Evolutionary conservation across 2,113 vertebrate genomes (phyloP).

Genomic region (Perca fluviatilis): DNA sequence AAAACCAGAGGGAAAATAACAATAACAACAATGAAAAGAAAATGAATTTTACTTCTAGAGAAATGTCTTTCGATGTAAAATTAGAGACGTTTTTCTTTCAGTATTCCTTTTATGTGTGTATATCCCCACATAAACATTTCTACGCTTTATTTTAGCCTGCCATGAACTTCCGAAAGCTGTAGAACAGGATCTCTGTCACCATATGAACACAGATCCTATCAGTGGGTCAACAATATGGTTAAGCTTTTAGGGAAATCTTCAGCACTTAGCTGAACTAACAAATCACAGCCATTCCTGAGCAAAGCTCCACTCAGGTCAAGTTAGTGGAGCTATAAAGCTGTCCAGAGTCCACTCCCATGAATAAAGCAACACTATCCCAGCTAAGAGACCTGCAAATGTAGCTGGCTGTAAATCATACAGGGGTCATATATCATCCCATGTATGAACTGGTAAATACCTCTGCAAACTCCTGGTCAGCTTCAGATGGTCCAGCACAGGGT

Average conservation of each 20-base stretch:
- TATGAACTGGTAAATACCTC: conserved; percentile 59
- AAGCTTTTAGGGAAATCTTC: conserved; percentile 6
- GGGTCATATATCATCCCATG: neutral
- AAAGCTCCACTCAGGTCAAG: neutral
- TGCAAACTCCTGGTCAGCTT: conserved; percentile 70
- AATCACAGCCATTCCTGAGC: neutral
- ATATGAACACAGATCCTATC: neutral
- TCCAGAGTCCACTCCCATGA: neutral
- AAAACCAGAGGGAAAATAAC: no score
- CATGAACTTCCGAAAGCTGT: neutral
- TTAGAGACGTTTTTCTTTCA: no score
- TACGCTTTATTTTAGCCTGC: neutral
- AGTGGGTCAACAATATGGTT: neutral
- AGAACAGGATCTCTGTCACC: neutral
- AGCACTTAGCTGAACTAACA: conserved; percentile 16
- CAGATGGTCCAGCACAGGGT: conserved; percentile 9
- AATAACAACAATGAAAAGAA: no score
- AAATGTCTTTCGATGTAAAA: no score
- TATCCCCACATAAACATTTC: neutral
- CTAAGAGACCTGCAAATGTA: neutral
- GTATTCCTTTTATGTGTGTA: neutral
- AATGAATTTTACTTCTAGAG: no score
- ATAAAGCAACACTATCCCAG: neutral
- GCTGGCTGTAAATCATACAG: neutral
- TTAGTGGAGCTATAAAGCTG: neutral